A percentile compares a stretch with the other conserved stretches of the same genome.
These are phyloP conservation scores for Probaryconus sp. DNA, from an alignment of 1,140 invertebrate genomes.

Conservation along the genomic window DNA sequence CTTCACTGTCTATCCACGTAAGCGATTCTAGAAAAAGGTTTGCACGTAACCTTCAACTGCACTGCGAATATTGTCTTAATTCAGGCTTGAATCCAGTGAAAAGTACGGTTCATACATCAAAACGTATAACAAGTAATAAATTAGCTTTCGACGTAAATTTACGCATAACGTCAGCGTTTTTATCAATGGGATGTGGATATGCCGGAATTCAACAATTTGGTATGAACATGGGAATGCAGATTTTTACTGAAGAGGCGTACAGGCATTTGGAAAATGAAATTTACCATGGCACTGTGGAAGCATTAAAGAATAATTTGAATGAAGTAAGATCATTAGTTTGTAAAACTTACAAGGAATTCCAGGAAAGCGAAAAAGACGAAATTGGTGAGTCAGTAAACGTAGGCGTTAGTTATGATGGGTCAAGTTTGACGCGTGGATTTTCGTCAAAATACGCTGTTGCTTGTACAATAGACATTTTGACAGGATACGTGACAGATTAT, in stretches of 20 bases:
- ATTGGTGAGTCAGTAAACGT: constrained; percentile 5
- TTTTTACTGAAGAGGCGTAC: neutral
- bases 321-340: neutral
- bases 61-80: too few relatives aligned
- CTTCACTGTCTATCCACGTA: too few relatives aligned
- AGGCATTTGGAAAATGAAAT: neutral
- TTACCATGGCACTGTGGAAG: neutral
- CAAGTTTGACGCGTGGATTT: constrained; percentile 11
- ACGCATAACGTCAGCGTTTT: constrained; percentile 18
- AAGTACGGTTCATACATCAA: too few relatives aligned
- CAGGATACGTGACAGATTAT: constrained; percentile 7
- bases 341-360: neutral
- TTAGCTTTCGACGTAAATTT: too few relatives aligned
- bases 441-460: constrained; percentile 14
- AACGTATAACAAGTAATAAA: too few relatives aligned
- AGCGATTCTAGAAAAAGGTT: too few relatives aligned
- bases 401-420: constrained; percentile 9
- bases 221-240: constrained; percentile 15
- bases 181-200: constrained; percentile 13
- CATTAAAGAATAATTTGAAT: constrained; percentile 1
- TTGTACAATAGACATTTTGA: constrained; percentile 11
- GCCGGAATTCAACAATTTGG: constrained; percentile 13
- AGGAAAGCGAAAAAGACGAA: neutral
- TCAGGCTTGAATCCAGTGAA: too few relatives aligned
- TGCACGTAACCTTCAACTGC: too few relatives aligned